Evolutionary conservation across 1,140 invertebrate genomes (phyloP), one percentile per base, ranked within the genome.

Genomic region (Pachyrhynchus sulphureomaculatus): DNA sequence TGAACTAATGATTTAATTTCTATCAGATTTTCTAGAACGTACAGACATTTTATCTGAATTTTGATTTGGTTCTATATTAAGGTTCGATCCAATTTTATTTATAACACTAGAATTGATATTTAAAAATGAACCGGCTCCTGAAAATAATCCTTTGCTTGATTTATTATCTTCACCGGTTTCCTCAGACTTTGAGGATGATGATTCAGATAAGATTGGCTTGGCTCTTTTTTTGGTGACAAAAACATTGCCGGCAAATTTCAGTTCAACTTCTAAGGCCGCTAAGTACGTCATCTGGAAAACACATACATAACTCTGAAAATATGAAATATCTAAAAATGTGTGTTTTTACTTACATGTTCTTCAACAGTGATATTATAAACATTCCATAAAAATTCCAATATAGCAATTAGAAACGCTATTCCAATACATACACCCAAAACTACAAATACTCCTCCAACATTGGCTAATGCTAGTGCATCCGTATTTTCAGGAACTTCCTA

Each of bases 371-470:
- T 82, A 71, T 90, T 85, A 61, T 86, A 79, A 5, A 91, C 84
- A 69, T 93, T 91, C 86, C 90, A 89, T 1, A 93, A 70, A 69
- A 94, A 94, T 76, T 95, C 93, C 3, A 86, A 77, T 6, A 90
- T 78, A 0, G 85, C 86, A 56, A 92, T 81, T 1, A 86, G 63
- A 39, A 86, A 82, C 0, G 88, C 86, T 17, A 86, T 78, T 0
- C 78, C 71, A 36, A 88, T 85, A 0, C 91, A 90, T 18, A 84
- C 79, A 1, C 87, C 82, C 0, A 97, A 76, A 0, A 96, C 91
- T 0, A 95, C 82, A 74, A 95, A 97, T 10, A 96, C 92, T 59
- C 95, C 95, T 58, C 93, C 91, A 9, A 96, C 90, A 64, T 93
- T 92, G 9, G 84, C 83, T 39, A 96, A 81, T n/a, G 85, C 87